Conservation (phyloP, 2,113 vertebrate genomes). For the Oreochromis spilurus region DNA sequence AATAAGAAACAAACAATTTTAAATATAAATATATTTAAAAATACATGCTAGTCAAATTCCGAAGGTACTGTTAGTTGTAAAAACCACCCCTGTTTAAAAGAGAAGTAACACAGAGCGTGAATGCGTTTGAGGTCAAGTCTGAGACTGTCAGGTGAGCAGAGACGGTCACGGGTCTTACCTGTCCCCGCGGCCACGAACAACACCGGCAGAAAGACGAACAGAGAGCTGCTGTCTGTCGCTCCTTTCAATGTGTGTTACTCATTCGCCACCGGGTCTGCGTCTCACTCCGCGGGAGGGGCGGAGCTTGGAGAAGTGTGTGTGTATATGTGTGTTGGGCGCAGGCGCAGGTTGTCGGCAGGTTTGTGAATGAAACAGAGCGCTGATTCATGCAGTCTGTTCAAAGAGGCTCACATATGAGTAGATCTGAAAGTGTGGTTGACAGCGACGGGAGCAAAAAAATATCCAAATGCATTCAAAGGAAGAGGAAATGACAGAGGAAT, state of each 20-base stretch:
- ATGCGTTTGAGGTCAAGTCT: background rate
- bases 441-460: background rate
- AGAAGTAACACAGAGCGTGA: background rate
- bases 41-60: background rate
- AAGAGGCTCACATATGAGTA: background rate
- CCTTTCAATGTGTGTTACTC: background rate
- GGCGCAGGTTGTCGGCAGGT: background rate
- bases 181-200: background rate
- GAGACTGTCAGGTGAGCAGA: background rate
- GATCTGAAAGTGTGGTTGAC: background rate
- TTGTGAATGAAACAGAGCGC: constrained; percentile 16
- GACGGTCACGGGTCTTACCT: background rate
- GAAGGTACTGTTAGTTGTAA: background rate
- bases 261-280: constrained; percentile 3
- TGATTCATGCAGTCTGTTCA: background rate
- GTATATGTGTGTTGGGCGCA: background rate
- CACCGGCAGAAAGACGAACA: background rate
- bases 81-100: background rate
- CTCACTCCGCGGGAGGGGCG: constrained; percentile 5
- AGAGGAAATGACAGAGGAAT: background rate
- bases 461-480: background rate
- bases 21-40: background rate
- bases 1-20: background rate
- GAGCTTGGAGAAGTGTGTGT: background rate
- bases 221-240: background rate